Base-by-base conservation (phyloP, 53 echinoderm and acorn worm genomes). In the Henricia sp. region DNA sequence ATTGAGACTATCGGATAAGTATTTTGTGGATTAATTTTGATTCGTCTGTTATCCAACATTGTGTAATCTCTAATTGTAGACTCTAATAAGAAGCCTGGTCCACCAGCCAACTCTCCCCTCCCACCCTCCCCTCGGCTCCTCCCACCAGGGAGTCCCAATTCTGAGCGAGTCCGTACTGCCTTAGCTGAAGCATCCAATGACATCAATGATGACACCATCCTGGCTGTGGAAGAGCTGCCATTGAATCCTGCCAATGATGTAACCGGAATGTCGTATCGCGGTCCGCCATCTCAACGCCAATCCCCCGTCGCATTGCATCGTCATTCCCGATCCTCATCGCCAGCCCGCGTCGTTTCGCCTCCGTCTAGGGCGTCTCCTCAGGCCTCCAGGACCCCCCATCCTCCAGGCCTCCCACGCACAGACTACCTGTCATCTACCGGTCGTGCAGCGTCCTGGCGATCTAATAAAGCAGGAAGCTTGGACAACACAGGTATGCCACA, bases 211-310 rank as follows among this genome's bases (percentile, higher is more conserved):
- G 73, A n/a, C n/a, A n/a, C 37, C 14, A 34, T 73, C 54, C 63
- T 48, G 6, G 27, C 19, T 5, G 80, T 63, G 46, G 80, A 80
- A 21, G 38, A 34, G n/a, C n/a, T 12, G 14, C 62, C 62, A 2
- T 10, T 50, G 80, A 80, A 35, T 12, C 26, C 62, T 30, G 9
- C 43, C 21, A 44, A 28, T 0, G 80, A 80, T 64, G 80, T 64
- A 64, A 59, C 27, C 56, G 80, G 62, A 13, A 80, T 80, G 80
- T 62, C 80, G 43, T 80, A 80, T 64, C 64, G 80, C 29, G n/a
- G 4, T 8, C 19, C 77, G 13, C 26, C 56, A 21, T 40, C 77
- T 3, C 63, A 44, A 48, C 80, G 63, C 50, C 80, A 46, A 19
- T 62, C 64, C 63, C 57, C 80, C 29, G 21, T 64, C 48, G 46